Evolutionary conservation across 2,888 invertebrate species (phyloP).

Genomic region (Euplexia lucipara): DNA sequence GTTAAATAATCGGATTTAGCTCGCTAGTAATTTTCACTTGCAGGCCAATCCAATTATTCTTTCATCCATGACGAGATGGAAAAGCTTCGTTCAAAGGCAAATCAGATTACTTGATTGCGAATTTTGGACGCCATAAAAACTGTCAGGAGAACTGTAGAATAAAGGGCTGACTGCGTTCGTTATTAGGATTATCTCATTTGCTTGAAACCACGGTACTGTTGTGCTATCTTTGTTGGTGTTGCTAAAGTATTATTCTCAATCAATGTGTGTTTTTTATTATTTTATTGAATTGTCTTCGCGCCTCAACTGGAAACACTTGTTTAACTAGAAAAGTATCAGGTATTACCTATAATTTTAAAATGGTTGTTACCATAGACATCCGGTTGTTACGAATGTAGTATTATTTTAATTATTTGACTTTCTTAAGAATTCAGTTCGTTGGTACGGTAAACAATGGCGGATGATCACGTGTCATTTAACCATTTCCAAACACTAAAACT

Average conservation of each 20-base stretch:
- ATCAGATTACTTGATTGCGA: constrained; percentile 80
- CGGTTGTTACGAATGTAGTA: not conserved
- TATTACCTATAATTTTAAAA: not conserved
- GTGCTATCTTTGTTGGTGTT: too few species aligned
- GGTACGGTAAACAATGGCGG: too few species aligned
- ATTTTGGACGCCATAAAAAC: constrained; percentile 60
- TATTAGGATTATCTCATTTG: constrained; percentile 20
- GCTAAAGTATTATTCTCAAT: constrained; percentile 10
- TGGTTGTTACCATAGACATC: too few species aligned
- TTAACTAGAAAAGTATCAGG: not conserved
- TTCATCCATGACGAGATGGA: constrained; percentile 55
- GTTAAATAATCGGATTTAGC: constrained; percentile 30
- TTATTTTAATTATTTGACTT: not conserved
- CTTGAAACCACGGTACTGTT: not conserved
- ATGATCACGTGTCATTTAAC: not conserved
- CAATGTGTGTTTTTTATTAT: not conserved
- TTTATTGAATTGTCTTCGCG: not conserved
- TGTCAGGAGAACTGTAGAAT: constrained; percentile 20
- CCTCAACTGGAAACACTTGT: not conserved
- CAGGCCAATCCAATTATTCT: constrained; percentile 67
- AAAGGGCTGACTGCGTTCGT: constrained; percentile 34
- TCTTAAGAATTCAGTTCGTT: constrained; percentile 2
- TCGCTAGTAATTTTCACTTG: constrained; percentile 55
- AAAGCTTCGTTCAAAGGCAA: constrained; percentile 61
- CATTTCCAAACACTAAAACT: not conserved